Conservation (phyloP, 2,888 invertebrate species). For the Drosophila demipolita region DNA sequence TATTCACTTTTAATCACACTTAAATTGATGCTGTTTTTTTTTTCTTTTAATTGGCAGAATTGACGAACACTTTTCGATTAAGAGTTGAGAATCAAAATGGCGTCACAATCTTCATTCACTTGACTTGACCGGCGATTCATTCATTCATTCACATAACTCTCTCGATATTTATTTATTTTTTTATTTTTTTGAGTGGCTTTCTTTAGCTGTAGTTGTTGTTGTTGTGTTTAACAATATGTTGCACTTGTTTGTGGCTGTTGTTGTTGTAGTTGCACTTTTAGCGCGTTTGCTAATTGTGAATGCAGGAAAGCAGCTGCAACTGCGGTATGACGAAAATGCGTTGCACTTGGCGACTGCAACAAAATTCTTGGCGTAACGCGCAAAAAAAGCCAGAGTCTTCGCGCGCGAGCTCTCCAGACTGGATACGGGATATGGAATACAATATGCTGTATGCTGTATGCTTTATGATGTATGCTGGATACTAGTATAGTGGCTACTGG, state of each 20-base stretch:
- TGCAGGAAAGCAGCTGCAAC: conserved; percentile 70
- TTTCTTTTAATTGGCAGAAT: conserved; percentile 15
- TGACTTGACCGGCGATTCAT: conserved; percentile 8
- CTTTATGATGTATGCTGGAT: conserved; percentile 25
- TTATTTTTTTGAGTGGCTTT: conserved; percentile 1
- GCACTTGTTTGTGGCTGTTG: conserved; percentile 23
- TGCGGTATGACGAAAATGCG: conserved; percentile 74
- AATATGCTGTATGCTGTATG: conserved; percentile 19
- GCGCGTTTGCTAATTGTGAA: conserved; percentile 66
- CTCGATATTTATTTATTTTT: conserved; percentile 3
- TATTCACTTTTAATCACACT: conserved; percentile 34
- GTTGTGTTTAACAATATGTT: conserved; percentile 25
- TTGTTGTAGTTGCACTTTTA: conserved; percentile 49
- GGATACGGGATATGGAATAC: conserved; percentile 22
- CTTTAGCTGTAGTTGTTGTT: conserved; percentile 9
- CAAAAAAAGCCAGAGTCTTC: conserved; percentile 40
- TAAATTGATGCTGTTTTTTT: conserved; percentile 10
- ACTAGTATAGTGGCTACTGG: conserved; percentile 32
- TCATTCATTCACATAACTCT: conserved; percentile 4
- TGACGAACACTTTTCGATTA: conserved; percentile 12
- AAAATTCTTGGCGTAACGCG: conserved; percentile 67
- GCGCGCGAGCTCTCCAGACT: conserved; percentile 54
- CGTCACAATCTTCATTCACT: conserved; percentile 24
- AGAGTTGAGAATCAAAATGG: conserved; percentile 28
- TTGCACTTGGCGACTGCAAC: conserved; percentile 75